These are phyloP conservation scores for Sinopyrophorus schimmeli DNA, from an alignment of 2,888 invertebrate species.

Conservation along the genomic window DNA sequence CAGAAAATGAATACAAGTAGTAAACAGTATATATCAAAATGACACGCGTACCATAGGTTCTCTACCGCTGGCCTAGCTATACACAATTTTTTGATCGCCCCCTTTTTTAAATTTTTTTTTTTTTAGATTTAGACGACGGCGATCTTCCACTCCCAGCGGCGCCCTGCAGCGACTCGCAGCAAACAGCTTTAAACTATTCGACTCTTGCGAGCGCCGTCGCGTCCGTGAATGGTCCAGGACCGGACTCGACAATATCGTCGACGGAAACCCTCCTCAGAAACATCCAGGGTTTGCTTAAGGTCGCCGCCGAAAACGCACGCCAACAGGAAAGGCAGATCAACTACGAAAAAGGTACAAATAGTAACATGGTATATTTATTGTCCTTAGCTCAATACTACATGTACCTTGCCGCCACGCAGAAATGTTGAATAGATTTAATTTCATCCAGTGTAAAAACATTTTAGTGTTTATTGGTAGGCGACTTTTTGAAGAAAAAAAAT, in stretches of 20 bases:
- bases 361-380: constrained; percentile 57
- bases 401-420: constrained; percentile 56
- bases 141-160: constrained; percentile 66
- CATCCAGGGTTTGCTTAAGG: constrained; percentile 93
- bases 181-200: constrained; percentile 83
- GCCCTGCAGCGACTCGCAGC: constrained; percentile 59
- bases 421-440: constrained; percentile 46
- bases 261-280: constrained; percentile 93
- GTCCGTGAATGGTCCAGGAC: constrained; percentile 59
- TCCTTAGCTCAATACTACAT: constrained; percentile 57
- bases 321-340: constrained; percentile 95
- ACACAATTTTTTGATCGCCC: too few species aligned
- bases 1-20: too few species aligned
- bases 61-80: too few species aligned
- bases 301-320: constrained; percentile 95
- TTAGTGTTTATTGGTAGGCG: constrained; percentile 6
- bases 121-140: constrained; percentile 74
- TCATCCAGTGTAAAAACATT: constrained; percentile 1
- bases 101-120: constrained; percentile 32
- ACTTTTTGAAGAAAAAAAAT: background rate
- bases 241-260: constrained; percentile 72
- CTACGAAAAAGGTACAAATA: constrained; percentile 89
- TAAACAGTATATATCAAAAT: too few species aligned
- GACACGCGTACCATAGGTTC: too few species aligned
- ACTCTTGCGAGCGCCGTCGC: constrained; percentile 69